Evolutionary conservation across 2,797 vertebrate species (phyloP).

Genomic region (Cyprinodon diabolis): DNA sequence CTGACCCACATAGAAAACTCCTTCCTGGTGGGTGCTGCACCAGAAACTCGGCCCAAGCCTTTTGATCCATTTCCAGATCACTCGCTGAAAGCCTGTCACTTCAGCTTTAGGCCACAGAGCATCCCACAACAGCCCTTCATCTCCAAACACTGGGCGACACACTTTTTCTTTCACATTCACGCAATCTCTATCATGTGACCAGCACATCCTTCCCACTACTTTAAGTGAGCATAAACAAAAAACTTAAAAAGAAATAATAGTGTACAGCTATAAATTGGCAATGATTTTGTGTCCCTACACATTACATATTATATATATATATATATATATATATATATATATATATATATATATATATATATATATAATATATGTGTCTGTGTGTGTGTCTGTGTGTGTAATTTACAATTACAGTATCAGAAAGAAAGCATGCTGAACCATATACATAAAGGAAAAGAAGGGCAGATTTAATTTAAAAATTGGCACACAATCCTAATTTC

Average conservation of each 20-base stretch:
- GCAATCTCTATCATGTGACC: constrained; percentile 53
- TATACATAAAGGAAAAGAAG: constrained; percentile 80
- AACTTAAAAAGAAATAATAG: constrained; percentile 30
- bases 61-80: constrained; percentile 79
- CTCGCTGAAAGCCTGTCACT: constrained; percentile 74
- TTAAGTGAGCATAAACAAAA: constrained; percentile 27
- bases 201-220: constrained; percentile 43
- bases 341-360: neutral
- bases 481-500: constrained; percentile 91
- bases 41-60: constrained; percentile 78
- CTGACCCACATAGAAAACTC: constrained; percentile 82
- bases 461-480: constrained; percentile 98
- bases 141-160: constrained; percentile 63
- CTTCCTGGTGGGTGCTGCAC: constrained; percentile 81
- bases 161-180: constrained; percentile 60
- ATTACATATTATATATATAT: neutral
- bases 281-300: no score
- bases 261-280: no score
- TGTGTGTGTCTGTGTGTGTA: constrained; percentile 40
- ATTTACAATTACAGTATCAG: constrained; percentile 72
- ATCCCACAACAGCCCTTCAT: constrained; percentile 71
- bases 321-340: constrained; percentile 14
- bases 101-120: constrained; percentile 68
- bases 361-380: constrained; percentile 33
- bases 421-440: constrained; percentile 69